A percentile compares a stretch with the other conserved stretches of the same genome.
These are phyloP conservation scores for Amblyopsis hoosieri DNA, from an alignment of 2,797 vertebrate species.

Conservation along the genomic window DNA sequence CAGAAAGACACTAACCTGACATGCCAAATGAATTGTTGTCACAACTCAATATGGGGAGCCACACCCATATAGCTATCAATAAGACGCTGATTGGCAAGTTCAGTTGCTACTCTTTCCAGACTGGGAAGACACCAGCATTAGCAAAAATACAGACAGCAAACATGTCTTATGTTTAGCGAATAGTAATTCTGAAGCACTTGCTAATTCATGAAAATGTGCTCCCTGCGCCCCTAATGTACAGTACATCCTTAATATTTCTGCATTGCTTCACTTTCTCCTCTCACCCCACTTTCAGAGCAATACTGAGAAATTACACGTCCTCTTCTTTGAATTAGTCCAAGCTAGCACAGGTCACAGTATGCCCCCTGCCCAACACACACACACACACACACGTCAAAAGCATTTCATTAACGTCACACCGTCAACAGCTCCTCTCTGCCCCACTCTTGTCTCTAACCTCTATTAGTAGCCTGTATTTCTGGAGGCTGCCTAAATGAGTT, in stretches of 20 bases:
- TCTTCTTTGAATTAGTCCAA: constrained; percentile 49
- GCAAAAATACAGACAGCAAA: not conserved
- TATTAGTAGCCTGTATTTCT: constrained; percentile 5
- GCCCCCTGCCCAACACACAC: too few species aligned
- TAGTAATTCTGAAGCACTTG: constrained; percentile 4
- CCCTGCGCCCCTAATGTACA: constrained; percentile 28
- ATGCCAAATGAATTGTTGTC: too few species aligned
- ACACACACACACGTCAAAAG: constrained; percentile 32
- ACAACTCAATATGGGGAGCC: too few species aligned
- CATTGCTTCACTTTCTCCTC: constrained; percentile 40
- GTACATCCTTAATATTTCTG: constrained; percentile 34
- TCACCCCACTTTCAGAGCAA: constrained; percentile 22
- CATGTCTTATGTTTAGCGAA: not conserved
- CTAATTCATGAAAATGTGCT: constrained; percentile 23
- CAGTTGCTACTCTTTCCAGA: too few species aligned
- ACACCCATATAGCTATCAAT: too few species aligned
- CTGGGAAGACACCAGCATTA: too few species aligned
- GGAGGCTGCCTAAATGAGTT: constrained; percentile 17
- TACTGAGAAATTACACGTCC: constrained; percentile 49
- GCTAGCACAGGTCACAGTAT: constrained; percentile 37
- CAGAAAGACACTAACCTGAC: too few species aligned
- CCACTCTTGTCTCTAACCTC: not conserved
- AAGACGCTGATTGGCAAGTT: too few species aligned
- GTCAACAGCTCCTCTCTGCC: constrained; percentile 14
- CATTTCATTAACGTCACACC: constrained; percentile 48